Conservation (phyloP, 2,797 vertebrate species). For the Mormyrus hasselquistii region DNA sequence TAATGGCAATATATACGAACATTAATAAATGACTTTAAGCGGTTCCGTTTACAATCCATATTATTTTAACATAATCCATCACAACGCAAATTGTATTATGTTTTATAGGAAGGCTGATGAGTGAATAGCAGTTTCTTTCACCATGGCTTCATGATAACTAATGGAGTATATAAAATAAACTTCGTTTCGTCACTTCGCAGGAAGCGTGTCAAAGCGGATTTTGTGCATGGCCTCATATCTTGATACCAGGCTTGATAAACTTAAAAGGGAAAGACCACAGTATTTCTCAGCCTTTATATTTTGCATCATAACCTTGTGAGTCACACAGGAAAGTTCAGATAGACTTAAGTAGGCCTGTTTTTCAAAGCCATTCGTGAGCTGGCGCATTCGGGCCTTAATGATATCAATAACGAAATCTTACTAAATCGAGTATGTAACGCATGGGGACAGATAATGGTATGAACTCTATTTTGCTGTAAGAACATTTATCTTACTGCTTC, state of each 20-base stretch:
- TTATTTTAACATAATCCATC: not conserved
- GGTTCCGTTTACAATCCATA: not conserved
- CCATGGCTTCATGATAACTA: not conserved
- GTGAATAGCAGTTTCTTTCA: not conserved
- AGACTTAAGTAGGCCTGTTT: not conserved
- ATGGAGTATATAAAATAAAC: not conserved
- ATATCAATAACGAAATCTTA: not conserved
- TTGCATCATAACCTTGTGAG: constrained; percentile 8
- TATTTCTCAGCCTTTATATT: not conserved
- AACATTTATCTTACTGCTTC: constrained; percentile 5
- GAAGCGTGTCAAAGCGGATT: not conserved
- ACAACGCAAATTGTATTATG: not conserved
- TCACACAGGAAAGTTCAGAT: constrained; percentile 2
- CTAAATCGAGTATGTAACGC: not conserved
- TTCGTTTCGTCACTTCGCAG: not conserved
- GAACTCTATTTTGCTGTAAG: not conserved
- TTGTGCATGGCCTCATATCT: not conserved
- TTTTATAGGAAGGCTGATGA: not conserved
- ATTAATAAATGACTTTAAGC: not conserved
- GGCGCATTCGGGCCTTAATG: not conserved
- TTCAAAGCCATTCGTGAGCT: not conserved
- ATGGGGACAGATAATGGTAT: not conserved
- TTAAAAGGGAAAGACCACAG: not conserved
- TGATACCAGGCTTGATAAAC: constrained; percentile 4
- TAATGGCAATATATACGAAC: not conserved